Base-by-base conservation (phyloP, 2,113 vertebrate genomes). In the Gadus macrocephalus region DNA sequence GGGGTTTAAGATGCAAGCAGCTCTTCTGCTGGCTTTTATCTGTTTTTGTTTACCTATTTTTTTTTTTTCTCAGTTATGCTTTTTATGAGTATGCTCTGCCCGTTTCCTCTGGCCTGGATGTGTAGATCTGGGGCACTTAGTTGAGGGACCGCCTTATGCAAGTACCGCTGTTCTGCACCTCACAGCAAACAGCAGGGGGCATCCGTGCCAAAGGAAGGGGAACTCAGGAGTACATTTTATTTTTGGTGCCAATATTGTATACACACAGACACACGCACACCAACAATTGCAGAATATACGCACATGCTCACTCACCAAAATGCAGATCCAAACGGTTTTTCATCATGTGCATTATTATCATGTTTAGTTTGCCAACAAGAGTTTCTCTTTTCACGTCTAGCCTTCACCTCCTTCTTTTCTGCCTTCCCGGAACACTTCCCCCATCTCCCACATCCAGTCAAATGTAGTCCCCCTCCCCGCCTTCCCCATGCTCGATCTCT, bases 181-280 rank as follows among this genome's bases (percentile, higher is more conserved):
- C 42, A 14, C 42, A 49, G 42, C 42, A 1, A 14, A 49, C 42
- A 49, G 42, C 42, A 49, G 63, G 83, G 31, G 82, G 74, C 82
- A 3, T 74, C 74, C 60, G 83, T 83, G 81, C 82, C 78, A 56
- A 76, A 77, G 76, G 81, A 60, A 75, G 67, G 74, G 77, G 77
- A 79, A 80, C 79, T 85, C 80, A 83, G 82, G 81, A 87, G 86
- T 74, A 69, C 63, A 73, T 81, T 86, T 85, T 83, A 68, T 76
- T 87, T 90, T 88, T 71, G 76, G 86, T 89, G 87, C 89, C 89
- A 90, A 86, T 83, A 77, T 79, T 72, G 73, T 42, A 78, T 17
- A 77, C 62, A 72, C 61, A 67, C 49, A 78, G 31, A 72, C 70
- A 71, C 11, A 65, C 53, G 22, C 35, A 62, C 59, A 62, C 35